Evolutionary conservation across 2,888 invertebrate species (phyloP).

Genomic region (Balanococcus diminutus): DNA sequence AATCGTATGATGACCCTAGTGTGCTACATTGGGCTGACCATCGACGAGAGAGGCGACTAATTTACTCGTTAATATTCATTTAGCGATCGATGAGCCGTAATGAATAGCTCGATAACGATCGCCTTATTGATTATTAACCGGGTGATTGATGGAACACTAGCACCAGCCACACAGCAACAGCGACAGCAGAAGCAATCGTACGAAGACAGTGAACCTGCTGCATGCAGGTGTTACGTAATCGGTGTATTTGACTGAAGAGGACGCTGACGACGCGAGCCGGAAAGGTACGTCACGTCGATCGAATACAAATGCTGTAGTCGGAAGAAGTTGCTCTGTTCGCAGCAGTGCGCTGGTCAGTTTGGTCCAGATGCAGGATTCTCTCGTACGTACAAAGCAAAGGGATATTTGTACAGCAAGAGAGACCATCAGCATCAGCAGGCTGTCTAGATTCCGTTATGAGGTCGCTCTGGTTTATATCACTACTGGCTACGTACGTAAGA

Average conservation of each 20-base stretch:
- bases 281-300: not conserved
- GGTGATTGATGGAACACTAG: not conserved
- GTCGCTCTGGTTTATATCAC: constrained; percentile 25
- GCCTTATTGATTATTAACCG: not conserved
- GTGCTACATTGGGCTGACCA: not conserved
- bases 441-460: not conserved
- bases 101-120: not conserved
- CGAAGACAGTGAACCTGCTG: not conserved
- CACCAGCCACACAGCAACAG: no score
- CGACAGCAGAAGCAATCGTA: not conserved
- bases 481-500: not conserved
- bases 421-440: not conserved
- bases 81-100: not conserved
- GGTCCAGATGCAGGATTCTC: not conserved
- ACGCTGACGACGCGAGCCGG: no score
- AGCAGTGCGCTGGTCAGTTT: not conserved
- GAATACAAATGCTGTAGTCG: not conserved
- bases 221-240: not conserved
- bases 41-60: not conserved
- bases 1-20: not conserved
- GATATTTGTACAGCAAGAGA: not conserved
- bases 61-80: constrained; percentile 1
- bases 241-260: not conserved
- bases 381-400: not conserved
- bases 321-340: not conserved